A percentile compares a stretch with the other conserved stretches of the same genome.
Conservation (phyloP, 2,113 vertebrate genomes). For the Clupea harengus region DNA sequence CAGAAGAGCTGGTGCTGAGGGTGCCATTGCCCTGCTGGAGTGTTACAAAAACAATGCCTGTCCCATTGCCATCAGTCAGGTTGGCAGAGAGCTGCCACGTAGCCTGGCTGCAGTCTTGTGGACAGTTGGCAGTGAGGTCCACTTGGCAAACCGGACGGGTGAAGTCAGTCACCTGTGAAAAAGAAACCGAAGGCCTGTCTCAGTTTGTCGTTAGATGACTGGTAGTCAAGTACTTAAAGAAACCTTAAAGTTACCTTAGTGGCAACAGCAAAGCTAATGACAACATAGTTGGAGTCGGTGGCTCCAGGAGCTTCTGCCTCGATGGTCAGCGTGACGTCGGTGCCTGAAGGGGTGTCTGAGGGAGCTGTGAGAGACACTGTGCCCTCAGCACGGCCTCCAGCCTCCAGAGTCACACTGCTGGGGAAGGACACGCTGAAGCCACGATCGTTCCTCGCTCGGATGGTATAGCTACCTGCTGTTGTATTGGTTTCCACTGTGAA, state of each 20-base stretch:
- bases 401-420: constrained; percentile 38
- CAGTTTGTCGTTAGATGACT: too few relatives aligned
- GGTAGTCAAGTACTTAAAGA: too few relatives aligned
- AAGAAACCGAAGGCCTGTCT: too few relatives aligned
- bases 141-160: too few relatives aligned
- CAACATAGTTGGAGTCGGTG: constrained; percentile 59
- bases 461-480: constrained; percentile 47
- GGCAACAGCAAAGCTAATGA: constrained; percentile 38
- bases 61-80: too few relatives aligned
- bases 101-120: too few relatives aligned
- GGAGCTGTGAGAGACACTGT: constrained; percentile 53
- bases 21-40: constrained; percentile 56
- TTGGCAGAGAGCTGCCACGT: too few relatives aligned
- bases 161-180: too few relatives aligned
- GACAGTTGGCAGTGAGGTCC: too few relatives aligned
- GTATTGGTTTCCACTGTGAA: constrained; percentile 51
- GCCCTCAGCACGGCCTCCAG: constrained; percentile 41
- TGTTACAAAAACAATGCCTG: constrained; percentile 51
- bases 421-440: constrained; percentile 43
- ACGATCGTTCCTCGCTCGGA: constrained; percentile 51
- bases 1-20: constrained; percentile 35
- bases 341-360: constrained; percentile 54
- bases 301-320: constrained; percentile 47
- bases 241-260: too few relatives aligned
- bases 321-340: constrained; percentile 61